phyloP scores from a whole-genome alignment of 2,113 vertebrate genomes.

The Notothenia rossii region DNA sequence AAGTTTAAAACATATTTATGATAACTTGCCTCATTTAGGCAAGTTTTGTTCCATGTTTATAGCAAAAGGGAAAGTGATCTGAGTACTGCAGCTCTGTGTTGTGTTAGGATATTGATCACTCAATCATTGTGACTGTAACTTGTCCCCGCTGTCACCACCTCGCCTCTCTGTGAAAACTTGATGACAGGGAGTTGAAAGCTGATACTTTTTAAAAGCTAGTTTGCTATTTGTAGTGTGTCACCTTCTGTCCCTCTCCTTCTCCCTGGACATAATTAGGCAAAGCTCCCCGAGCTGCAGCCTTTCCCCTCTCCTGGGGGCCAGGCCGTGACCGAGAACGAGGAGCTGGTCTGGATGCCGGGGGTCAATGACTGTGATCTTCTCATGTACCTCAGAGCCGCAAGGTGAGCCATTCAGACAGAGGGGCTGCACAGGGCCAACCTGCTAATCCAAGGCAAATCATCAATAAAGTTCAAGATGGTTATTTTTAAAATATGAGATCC shows the following conservation, averaged over 20 bases:
- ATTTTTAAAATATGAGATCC: background rate
- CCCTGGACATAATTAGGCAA: constrained; percentile 88
- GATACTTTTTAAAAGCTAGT: constrained; percentile 66
- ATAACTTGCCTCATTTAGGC: too few species aligned
- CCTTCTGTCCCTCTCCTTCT: constrained; percentile 69
- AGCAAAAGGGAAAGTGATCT: background rate
- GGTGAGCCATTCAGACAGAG: constrained; percentile 82
- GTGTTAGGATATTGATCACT: constrained; percentile 15
- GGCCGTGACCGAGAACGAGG: constrained; percentile 95
- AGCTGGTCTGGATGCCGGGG: constrained; percentile 98
- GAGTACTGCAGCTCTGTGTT: background rate
- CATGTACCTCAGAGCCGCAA: constrained; percentile 98
- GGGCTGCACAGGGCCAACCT: background rate
- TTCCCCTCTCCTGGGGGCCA: constrained; percentile 94
- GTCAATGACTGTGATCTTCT: constrained; percentile 99
- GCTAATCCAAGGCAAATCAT: background rate
- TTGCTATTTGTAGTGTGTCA: constrained; percentile 81
- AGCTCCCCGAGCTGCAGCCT: constrained; percentile 96
- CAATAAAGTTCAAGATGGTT: background rate
- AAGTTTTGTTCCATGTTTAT: background rate
- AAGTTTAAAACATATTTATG: constrained; percentile 1
- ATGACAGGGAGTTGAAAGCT: constrained; percentile 70
- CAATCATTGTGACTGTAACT: constrained; percentile 44
- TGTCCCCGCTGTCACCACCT: constrained; percentile 26
- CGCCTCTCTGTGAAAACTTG: constrained; percentile 28